Base-by-base conservation (phyloP, 2,888 invertebrate genomes). In the Noctua comes region DNA sequence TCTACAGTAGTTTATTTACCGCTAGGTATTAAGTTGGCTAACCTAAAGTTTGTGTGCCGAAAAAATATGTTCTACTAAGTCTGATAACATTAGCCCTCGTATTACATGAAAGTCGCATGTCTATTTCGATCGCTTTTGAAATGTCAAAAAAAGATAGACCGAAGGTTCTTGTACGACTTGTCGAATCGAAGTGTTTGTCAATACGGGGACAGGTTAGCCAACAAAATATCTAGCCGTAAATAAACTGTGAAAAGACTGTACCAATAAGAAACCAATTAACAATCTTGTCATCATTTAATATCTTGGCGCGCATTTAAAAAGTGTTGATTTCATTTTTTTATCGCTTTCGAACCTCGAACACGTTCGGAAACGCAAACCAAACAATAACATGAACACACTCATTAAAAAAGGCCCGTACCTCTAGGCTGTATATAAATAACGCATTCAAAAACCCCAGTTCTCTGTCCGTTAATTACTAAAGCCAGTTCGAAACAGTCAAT, bases 401-500 rank as follows among this genome's bases (percentile, higher is more conserved):
- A 92, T 93, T 93, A 93, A 80, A 89, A 84, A 59, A 85, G 72
- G 68, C 76, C 77, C 79, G 83, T 89, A 87, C 82, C 93, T 90
- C 84, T 82, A 83, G 91, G 91, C 92, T 83, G 81, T 82, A 84
- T 90, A 93, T 94, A 94, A 94, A 94, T 93, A 94, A 93, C 91
- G 85, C 80, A 76, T 76, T 73, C 71, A 83, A 85, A 83, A 84
- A 87, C 89, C 88, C 90, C 89, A 90, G 91, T 91, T 92, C 92
- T 93, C 91, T 93, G 94, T 95, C 94, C 91, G 95, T 95, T 95
- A 95, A 96, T 96, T 96, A 94, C 93, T 91, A 89, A 88, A 88
- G 89, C 90, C 80, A 85, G 80, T 88, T 91, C 91, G 90, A 92
- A 95, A 93, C 95, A 94, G 93, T 94, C 95, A 95, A 96, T 96